Evolutionary conservation across 2,113 vertebrate species (phyloP).

Genomic region (Tenebrosternarchus preto): DNA sequence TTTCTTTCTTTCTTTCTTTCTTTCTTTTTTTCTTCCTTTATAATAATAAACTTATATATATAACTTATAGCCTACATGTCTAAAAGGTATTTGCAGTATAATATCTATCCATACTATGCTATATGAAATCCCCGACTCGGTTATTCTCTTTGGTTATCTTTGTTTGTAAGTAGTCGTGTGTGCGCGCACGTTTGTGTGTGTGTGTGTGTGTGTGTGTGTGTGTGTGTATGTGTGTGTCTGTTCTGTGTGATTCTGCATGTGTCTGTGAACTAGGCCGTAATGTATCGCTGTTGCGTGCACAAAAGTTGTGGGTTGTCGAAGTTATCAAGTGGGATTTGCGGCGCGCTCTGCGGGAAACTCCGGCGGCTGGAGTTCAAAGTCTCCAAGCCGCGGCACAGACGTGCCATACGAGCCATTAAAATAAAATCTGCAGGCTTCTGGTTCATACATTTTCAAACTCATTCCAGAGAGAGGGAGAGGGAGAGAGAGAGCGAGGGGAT

Average conservation of each 20-base stretch:
- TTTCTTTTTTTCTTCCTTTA: too few species aligned
- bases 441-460: constrained; percentile 85
- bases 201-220: too few species aligned
- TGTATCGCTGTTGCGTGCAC: constrained; percentile 75
- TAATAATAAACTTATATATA: too few species aligned
- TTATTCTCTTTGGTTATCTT: constrained; percentile 20
- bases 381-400: constrained; percentile 79
- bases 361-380: constrained; percentile 96
- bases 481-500: constrained; percentile 75
- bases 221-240: background rate
- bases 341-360: constrained; percentile 95
- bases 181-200: too few species aligned
- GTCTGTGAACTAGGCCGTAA: constrained; percentile 57
- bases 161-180: background rate
- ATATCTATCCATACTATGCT: too few species aligned
- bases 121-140: background rate
- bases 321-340: constrained; percentile 99
- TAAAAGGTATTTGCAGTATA: background rate
- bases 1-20: too few species aligned
- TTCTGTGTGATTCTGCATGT: constrained; percentile 1
- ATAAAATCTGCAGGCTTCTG: constrained; percentile 90
- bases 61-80: background rate
- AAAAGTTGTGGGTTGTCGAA: constrained; percentile 93
- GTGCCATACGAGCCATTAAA: constrained; percentile 90
- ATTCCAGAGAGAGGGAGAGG: constrained; percentile 77